Conservation (phyloP, 2,888 invertebrate genomes). For the Dryomyza anilis region DNA sequence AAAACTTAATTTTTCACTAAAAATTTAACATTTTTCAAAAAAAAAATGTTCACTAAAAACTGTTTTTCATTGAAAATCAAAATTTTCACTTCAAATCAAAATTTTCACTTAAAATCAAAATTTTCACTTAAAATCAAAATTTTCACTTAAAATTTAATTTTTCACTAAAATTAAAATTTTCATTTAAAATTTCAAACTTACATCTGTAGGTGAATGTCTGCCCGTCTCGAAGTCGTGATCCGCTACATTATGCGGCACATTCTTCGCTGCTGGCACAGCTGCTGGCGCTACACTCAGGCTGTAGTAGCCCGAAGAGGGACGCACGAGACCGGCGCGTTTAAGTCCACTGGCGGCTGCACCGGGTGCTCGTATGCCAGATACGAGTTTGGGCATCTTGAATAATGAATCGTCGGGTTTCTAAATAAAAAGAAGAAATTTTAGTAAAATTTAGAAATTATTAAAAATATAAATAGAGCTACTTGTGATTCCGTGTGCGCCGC, state of each 20-base stretch:
- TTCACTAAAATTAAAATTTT: too few species aligned
- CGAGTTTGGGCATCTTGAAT: conserved; percentile 55
- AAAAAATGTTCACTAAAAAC: too few species aligned
- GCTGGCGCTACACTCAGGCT: conserved; percentile 47
- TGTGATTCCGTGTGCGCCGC: too few species aligned
- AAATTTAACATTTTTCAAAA: too few species aligned
- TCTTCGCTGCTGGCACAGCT: conserved; percentile 34
- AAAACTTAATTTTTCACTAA: conserved; percentile 7
- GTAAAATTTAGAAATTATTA: background rate
- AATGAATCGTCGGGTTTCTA: conserved; percentile 46
- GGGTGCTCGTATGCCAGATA: conserved; percentile 52
- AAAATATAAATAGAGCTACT: too few species aligned
- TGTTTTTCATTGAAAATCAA: too few species aligned
- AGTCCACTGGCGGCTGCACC: conserved; percentile 37
- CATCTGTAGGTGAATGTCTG: conserved; percentile 52
- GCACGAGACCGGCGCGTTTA: conserved; percentile 52
- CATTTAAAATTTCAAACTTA: conserved; percentile 34
- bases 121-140: too few species aligned
- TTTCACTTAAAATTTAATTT: too few species aligned
- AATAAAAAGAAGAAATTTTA: conserved; percentile 14
- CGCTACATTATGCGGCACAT: conserved; percentile 29
- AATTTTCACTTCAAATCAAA: too few species aligned
- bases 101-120: too few species aligned
- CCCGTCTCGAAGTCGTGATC: conserved; percentile 51
- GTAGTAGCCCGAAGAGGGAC: conserved; percentile 60